These are phyloP conservation scores for Acleris literana DNA, from an alignment of 2,888 invertebrate genomes.

Conservation along the genomic window DNA sequence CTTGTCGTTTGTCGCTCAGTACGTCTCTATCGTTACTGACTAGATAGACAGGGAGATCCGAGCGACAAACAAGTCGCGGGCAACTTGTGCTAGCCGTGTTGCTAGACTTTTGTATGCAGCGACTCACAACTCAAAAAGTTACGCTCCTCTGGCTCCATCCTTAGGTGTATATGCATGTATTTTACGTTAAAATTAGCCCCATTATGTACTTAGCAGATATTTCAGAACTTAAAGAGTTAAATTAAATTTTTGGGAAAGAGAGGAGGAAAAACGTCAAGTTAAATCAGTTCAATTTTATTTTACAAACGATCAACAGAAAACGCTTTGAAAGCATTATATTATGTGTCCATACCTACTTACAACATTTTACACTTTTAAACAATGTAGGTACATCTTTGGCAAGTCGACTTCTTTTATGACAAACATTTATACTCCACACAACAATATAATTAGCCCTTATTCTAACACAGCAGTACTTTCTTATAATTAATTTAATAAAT, in stretches of 20 bases:
- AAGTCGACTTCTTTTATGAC: slow-evolving; percentile 43
- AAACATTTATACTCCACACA: slow-evolving; percentile 31
- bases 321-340: slow-evolving; percentile 54
- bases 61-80: no score
- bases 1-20: no score
- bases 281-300: slow-evolving; percentile 63
- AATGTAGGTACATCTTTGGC: slow-evolving; percentile 58
- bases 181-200: no score
- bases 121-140: no score
- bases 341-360: slow-evolving; percentile 47
- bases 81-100: no score
- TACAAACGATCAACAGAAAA: slow-evolving; percentile 75
- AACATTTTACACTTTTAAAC: slow-evolving; percentile 57
- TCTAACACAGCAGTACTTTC: slow-evolving; percentile 30
- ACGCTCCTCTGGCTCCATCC: no score
- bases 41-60: no score
- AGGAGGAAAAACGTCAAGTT: slow-evolving; percentile 3
- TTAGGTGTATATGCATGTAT: no score
- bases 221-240: no score
- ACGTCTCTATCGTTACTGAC: no score
- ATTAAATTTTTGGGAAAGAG: background rate
- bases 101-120: no score
- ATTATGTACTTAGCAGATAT: no score
- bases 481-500: slow-evolving; percentile 32
- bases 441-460: slow-evolving; percentile 35